Base-by-base conservation (phyloP, 2,888 invertebrate genomes). In the Andricus quercusramuli region DNA sequence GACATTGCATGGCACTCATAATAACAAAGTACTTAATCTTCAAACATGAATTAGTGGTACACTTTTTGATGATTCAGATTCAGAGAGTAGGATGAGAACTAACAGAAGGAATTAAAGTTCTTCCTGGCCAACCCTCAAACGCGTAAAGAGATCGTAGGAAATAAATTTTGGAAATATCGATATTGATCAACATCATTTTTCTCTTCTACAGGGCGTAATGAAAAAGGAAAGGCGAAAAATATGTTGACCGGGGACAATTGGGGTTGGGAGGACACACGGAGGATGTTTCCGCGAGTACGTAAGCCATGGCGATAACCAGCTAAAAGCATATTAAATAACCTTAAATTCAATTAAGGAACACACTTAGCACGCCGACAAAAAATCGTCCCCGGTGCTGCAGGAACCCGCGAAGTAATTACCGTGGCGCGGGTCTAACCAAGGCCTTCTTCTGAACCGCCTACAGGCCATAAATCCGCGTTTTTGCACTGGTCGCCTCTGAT, bases 311-410 rank as follows among this genome's bases (percentile, higher is more conserved):
- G 85, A 86, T 84, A 84, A 78, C 81, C 80, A 78, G 83, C 85
- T 89, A 88, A 91, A 90, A 90, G 89, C 89, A 86, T 89, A 90
- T 90, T 91, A 90, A 91, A 90, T 89, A 89, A 90, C 87, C 87
- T 90, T 89, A 90, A 90, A 92, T 92, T 92, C 89, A 91, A 92
- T 92, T 91, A 92, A 90, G 87, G 87, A 87, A 88, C 85, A 88
- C 90, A 89, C 88, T 90, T 88, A 85, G 88, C 87, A 80, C 83
- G 81, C 83, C 82, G 82, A 83, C 85, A 89, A 90, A 90, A 90
- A 91, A 88, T 89, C 86, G 85, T 85, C 83, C 79, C 83, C 80
- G 85, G 83, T 84, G 87, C 86, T 77, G 84, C 83, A 86, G 86
- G 83, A 88, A 86, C 85, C 86, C 82, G 86, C 87, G 87, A 89